Percentiles rank a stretch among this genome's conserved stretches.
Evolutionary conservation across 2,113 vertebrate genomes (phyloP).

Genomic region (Oreochromis aureus): DNA sequence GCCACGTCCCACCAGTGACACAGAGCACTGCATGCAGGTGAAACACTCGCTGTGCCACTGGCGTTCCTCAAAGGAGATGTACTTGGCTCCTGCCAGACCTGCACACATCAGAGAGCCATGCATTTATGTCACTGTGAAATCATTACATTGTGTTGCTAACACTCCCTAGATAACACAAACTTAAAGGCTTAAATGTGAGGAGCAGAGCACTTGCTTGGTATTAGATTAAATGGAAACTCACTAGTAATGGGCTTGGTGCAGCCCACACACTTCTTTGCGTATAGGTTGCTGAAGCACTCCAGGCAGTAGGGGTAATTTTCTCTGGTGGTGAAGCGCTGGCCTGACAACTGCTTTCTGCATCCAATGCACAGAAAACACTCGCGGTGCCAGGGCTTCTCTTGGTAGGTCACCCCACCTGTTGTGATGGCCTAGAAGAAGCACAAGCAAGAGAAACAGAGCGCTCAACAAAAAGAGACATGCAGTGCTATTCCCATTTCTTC

Average conservation of each 20-base stretch:
- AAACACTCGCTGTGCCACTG: slow-evolving; percentile 99
- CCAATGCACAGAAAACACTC: slow-evolving; percentile 94
- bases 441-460: not conserved
- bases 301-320: slow-evolving; percentile 94
- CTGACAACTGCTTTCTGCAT: slow-evolving; percentile 89
- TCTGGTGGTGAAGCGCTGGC: slow-evolving; percentile 91
- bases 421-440: slow-evolving; percentile 81
- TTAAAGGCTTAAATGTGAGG: not conserved
- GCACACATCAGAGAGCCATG: slow-evolving; percentile 1
- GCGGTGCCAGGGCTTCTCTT: slow-evolving; percentile 94
- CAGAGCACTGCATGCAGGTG: slow-evolving; percentile 88
- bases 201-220: not conserved
- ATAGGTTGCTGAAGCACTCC: slow-evolving; percentile 92
- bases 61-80: slow-evolving; percentile 95
- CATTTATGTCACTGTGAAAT: not conserved
- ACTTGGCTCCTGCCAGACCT: slow-evolving; percentile 94
- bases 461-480: not conserved
- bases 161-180: not conserved
- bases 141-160: not conserved
- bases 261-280: slow-evolving; percentile 93
- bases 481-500: not conserved
- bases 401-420: slow-evolving; percentile 91
- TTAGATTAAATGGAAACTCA: slow-evolving; percentile 60
- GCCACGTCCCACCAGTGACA: slow-evolving; percentile 90
- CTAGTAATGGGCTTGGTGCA: slow-evolving; percentile 94